These are phyloP conservation scores for Trachymyrmex cornetzi DNA, from an alignment of 1,140 invertebrate genomes.

Conservation along the genomic window DNA sequence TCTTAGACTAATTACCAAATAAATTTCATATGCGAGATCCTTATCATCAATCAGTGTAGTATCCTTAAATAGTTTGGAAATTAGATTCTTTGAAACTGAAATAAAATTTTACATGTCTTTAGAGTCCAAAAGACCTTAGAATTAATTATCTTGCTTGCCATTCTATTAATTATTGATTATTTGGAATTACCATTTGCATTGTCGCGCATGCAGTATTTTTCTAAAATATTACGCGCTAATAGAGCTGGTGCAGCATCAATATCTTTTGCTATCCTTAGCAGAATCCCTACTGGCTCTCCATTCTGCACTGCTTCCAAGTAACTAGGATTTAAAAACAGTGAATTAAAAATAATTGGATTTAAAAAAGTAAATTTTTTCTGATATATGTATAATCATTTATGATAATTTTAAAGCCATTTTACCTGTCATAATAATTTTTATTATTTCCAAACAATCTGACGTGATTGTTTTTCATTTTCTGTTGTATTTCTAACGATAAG, in stretches of 20 bases:
- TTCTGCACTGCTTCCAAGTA: slow-evolving; percentile 75
- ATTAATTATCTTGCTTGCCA: background rate
- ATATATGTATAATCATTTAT: background rate
- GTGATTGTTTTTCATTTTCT: slow-evolving; percentile 84
- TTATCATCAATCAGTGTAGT: slow-evolving; percentile 91
- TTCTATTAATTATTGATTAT: slow-evolving; percentile 34
- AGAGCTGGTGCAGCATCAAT: slow-evolving; percentile 89
- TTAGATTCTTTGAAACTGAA: slow-evolving; percentile 74
- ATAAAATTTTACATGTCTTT: slow-evolving; percentile 45
- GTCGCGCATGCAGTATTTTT: slow-evolving; percentile 86
- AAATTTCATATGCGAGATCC: slow-evolving; percentile 92
- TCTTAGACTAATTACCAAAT: slow-evolving; percentile 88
- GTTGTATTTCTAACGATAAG: slow-evolving; percentile 83
- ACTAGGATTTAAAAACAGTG: slow-evolving; percentile 62
- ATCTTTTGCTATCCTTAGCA: slow-evolving; percentile 88
- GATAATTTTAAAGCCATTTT: slow-evolving; percentile 35
- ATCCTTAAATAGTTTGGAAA: slow-evolving; percentile 90
- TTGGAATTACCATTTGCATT: slow-evolving; percentile 71
- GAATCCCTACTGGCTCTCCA: slow-evolving; percentile 85
- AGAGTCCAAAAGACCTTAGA: background rate
- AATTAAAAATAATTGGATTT: background rate
- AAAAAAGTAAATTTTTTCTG: background rate
- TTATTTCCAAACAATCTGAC: slow-evolving; percentile 67
- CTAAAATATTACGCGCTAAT: slow-evolving; percentile 89
- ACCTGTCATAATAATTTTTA: slow-evolving; percentile 77